Conservation (phyloP, 2,888 invertebrate genomes). For the Chaetogeoica ovagalla region DNA sequence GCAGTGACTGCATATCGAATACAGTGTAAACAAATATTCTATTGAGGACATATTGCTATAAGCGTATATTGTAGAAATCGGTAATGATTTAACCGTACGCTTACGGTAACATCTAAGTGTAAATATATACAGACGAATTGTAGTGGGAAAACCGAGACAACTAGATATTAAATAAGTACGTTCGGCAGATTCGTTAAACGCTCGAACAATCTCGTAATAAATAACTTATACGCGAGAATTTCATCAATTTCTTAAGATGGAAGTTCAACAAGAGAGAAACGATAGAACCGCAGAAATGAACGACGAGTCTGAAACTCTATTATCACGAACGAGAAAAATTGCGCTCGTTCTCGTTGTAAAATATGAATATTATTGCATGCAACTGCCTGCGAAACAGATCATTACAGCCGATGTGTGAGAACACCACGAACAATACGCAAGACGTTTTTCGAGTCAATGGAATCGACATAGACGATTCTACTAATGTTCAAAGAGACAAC, state of each 20-base stretch:
- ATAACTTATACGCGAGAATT: conserved; percentile 2
- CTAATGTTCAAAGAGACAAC: too few species aligned
- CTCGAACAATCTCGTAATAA: background rate
- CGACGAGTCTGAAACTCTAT: background rate
- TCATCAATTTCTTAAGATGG: background rate
- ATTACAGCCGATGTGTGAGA: background rate
- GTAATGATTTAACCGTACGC: background rate
- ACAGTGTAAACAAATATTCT: background rate
- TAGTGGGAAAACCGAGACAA: background rate
- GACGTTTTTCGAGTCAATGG: background rate
- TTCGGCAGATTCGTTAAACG: background rate
- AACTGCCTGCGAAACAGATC: background rate
- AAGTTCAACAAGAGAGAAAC: background rate
- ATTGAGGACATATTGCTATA: too few species aligned
- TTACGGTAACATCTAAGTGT: background rate
- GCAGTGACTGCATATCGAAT: background rate
- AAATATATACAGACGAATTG: background rate
- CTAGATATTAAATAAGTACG: background rate
- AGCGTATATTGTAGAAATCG: too few species aligned
- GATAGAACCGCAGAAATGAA: background rate
- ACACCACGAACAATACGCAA: conserved; percentile 1
- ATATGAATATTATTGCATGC: background rate
- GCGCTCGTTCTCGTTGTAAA: background rate
- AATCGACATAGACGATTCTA: too few species aligned
- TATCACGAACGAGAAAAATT: background rate